These are phyloP conservation scores for Atrichornis clamosus DNA, from an alignment of 2,113 vertebrate species.

Conservation along the genomic window DNA sequence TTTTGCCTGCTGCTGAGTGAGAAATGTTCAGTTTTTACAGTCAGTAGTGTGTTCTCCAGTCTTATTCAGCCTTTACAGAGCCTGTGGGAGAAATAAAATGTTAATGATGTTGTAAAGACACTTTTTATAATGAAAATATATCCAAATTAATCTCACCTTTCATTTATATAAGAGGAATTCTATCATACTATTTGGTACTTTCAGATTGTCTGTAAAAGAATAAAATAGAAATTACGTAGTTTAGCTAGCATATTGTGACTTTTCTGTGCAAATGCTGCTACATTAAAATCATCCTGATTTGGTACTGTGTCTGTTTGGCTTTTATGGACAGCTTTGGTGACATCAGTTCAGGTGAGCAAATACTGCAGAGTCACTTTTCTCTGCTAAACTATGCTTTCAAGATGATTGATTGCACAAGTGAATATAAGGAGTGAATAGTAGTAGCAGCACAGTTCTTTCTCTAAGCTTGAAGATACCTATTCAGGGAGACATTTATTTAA, in stretches of 20 bases:
- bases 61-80: neutral
- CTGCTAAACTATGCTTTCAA: neutral
- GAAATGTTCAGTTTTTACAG: neutral
- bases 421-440: neutral
- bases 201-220: neutral
- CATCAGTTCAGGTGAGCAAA: neutral
- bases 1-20: neutral
- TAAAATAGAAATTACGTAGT: neutral
- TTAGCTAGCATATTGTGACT: neutral
- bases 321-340: neutral
- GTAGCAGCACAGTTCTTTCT: neutral
- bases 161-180: neutral
- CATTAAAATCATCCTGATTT: neutral
- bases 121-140: slow-evolving; percentile 19
- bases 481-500: neutral
- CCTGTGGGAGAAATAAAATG: slow-evolving; percentile 7
- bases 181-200: neutral
- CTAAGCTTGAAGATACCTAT: neutral
- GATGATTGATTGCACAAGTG: neutral
- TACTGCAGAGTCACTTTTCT: neutral
- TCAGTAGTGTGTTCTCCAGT: neutral
- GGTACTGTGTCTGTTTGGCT: neutral
- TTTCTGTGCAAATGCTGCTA: neutral
- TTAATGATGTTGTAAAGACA: slow-evolving; percentile 24
- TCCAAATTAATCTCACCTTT: neutral